Conservation (phyloP, 2,888 invertebrate genomes). For the Sicus ferrugineus region DNA sequence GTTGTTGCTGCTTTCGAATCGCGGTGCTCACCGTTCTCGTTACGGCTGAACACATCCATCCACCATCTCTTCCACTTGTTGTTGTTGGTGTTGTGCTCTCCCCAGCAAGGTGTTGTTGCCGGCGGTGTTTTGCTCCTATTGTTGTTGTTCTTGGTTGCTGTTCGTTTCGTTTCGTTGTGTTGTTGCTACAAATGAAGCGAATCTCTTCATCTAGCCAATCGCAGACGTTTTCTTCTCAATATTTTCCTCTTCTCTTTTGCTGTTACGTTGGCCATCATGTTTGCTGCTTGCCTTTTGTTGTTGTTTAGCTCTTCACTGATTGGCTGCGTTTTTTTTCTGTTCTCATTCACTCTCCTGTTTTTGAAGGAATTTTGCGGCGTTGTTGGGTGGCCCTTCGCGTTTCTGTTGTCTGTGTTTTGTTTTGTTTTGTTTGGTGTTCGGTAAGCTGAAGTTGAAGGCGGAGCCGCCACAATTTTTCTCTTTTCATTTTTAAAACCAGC, state of each 20-base stretch:
- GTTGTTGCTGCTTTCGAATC: too few relatives aligned
- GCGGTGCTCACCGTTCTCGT: too few relatives aligned
- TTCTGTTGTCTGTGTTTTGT: background rate
- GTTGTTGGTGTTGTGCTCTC: slow-evolving; percentile 11
- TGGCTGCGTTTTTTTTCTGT: background rate
- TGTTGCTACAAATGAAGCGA: too few relatives aligned
- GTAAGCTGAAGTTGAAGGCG: background rate
- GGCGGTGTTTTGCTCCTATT: background rate
- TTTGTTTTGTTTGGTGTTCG: background rate
- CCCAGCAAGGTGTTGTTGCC: too few relatives aligned
- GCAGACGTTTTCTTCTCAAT: too few relatives aligned
- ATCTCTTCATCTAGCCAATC: too few relatives aligned
- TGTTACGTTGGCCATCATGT: slow-evolving; percentile 8
- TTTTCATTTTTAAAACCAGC: background rate
- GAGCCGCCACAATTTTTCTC: background rate
- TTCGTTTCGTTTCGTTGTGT: slow-evolving; percentile 1
- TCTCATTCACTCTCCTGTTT: background rate
- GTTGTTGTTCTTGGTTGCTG: background rate
- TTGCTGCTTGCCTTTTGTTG: slow-evolving; percentile 22
- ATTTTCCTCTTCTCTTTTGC: slow-evolving; percentile 1
- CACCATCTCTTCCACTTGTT: too few relatives aligned
- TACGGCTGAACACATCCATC: too few relatives aligned
- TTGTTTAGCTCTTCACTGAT: slow-evolving; percentile 22
- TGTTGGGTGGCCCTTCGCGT: background rate
- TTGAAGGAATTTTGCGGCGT: slow-evolving; percentile 5